Percentiles rank a stretch among this genome's conserved stretches.
These are phyloP conservation scores for Saccopteryx leptura DNA, from an alignment of 2,113 vertebrate species.

Conservation along the genomic window DNA sequence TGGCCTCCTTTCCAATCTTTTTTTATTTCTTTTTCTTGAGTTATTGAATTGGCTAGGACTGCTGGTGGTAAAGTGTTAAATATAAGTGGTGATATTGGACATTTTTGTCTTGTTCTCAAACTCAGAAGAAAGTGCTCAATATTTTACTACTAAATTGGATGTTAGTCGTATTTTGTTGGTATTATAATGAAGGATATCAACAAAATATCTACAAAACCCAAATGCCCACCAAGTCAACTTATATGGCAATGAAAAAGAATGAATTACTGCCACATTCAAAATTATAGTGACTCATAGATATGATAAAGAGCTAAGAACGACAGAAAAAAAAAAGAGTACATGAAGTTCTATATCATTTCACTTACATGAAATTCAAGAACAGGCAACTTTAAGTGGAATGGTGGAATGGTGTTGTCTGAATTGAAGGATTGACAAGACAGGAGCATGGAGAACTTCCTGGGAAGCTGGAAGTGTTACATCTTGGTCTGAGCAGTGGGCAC, in stretches of 20 bases:
- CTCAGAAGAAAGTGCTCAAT: conserved; percentile 12
- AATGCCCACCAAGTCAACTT: conserved; percentile 7
- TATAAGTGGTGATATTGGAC: neutral
- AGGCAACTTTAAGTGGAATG: neutral
- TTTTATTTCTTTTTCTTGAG: conserved; percentile 24
- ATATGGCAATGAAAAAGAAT: neutral
- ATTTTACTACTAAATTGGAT: neutral
- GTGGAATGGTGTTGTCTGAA: neutral
- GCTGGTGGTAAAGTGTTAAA: neutral
- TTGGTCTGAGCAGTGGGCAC: neutral
- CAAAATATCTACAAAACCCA: neutral
- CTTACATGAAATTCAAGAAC: neutral
- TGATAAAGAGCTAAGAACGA: neutral
- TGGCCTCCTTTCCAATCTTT: neutral
- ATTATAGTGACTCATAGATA: neutral
- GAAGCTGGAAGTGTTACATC: neutral
- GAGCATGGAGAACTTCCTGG: neutral
- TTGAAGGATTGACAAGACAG: neutral
- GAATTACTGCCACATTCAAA: neutral
- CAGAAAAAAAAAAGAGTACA: neutral
- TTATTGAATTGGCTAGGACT: neutral
- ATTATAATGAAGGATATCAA: neutral
- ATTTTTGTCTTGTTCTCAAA: conserved; percentile 37
- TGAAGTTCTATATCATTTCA: neutral
- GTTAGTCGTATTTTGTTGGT: conserved; percentile 5